Evolutionary conservation across 1,140 invertebrate species (phyloP).

Genomic region (Hypothenemus hampei): DNA sequence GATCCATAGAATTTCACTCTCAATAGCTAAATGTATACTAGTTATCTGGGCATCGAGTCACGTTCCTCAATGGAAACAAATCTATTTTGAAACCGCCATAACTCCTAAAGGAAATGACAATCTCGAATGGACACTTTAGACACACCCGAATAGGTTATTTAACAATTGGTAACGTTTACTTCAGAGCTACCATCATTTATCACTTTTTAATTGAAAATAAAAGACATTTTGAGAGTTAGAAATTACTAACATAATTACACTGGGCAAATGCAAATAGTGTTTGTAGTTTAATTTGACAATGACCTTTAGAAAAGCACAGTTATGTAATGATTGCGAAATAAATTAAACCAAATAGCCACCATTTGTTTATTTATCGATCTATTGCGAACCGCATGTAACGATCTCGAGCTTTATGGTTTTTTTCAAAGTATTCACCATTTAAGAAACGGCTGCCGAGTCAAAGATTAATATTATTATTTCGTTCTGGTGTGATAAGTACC

Average conservation of each 20-base stretch:
- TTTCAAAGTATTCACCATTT: constrained; percentile 19
- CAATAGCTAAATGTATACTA: constrained; percentile 24
- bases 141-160: constrained; percentile 26
- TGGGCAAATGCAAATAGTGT: too few relatives aligned
- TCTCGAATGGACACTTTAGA: constrained; percentile 11
- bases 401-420: constrained; percentile 11
- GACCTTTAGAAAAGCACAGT: too few relatives aligned
- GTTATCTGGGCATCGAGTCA: constrained; percentile 27
- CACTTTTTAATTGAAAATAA: too few relatives aligned
- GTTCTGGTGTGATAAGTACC: constrained; percentile 30
- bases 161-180: constrained; percentile 9
- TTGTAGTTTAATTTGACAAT: too few relatives aligned
- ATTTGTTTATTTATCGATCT: constrained; percentile 29
- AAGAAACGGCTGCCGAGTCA: constrained; percentile 24
- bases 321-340: too few relatives aligned
- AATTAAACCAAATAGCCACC: too few relatives aligned
- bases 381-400: constrained; percentile 19
- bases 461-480: constrained; percentile 28
- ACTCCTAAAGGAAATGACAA: constrained; percentile 26
- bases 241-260: too few relatives aligned
- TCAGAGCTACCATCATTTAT: neutral
- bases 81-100: constrained; percentile 28
- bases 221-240: too few relatives aligned
- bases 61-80: constrained; percentile 28
- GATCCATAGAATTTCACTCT: constrained; percentile 24